phyloP scores from a whole-genome alignment of 2,797 vertebrate genomes.

The Propithecus perrieri region DNA sequence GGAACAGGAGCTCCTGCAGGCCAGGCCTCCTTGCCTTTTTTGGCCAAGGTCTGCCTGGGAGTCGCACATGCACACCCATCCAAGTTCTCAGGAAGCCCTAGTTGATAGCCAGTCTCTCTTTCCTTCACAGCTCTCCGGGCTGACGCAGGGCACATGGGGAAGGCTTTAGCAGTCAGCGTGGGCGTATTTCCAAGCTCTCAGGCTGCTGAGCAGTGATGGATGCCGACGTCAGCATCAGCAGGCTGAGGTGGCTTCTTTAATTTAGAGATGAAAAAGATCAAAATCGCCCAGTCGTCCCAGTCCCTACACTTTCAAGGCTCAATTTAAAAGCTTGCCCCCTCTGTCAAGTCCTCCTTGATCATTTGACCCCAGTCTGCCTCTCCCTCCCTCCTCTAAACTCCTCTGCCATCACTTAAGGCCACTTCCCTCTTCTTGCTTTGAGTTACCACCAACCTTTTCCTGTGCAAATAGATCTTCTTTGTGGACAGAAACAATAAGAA shows the following conservation, averaged over 20 bases:
- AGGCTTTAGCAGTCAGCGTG: background rate
- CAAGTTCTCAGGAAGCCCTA: background rate
- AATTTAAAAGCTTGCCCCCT: background rate
- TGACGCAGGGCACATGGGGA: background rate
- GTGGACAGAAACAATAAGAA: background rate
- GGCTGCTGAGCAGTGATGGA: background rate
- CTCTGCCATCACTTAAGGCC: background rate
- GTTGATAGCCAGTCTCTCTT: background rate
- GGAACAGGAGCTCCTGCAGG: background rate
- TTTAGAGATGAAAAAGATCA: background rate
- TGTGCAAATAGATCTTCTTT: background rate
- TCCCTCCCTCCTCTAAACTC: background rate
- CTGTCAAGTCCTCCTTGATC: background rate
- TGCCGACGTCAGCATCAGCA: background rate
- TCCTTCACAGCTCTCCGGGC: background rate
- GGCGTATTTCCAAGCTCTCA: background rate
- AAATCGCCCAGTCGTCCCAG: background rate
- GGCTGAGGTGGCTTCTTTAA: background rate
- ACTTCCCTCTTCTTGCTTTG: background rate
- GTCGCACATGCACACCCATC: background rate
- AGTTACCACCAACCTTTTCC: background rate
- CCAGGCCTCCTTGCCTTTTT: conserved; percentile 45
- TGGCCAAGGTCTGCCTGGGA: background rate
- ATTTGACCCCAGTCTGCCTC: background rate
- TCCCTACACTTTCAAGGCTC: background rate